Evolutionary conservation across 2,888 invertebrate species (phyloP).

Genomic region (Chrysomela aeneicollis): DNA sequence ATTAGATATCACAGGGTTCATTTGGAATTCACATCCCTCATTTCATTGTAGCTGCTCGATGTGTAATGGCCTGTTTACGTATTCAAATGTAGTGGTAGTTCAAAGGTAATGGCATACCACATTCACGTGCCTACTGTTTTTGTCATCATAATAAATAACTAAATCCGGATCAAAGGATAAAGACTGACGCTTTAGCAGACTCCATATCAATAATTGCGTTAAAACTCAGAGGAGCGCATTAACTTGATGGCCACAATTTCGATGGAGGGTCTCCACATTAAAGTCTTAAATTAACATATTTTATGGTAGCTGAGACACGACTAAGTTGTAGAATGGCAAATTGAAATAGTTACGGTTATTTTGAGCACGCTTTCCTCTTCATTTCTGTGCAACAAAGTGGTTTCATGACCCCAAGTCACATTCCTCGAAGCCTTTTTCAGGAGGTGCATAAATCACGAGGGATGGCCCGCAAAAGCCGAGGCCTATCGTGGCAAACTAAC

Average conservation of each 20-base stretch:
- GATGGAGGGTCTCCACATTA: slow-evolving; percentile 21
- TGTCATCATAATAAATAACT: not conserved
- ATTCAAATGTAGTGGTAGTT: not conserved
- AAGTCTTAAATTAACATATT: slow-evolving; percentile 47
- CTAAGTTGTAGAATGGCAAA: slow-evolving; percentile 51
- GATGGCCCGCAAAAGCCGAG: slow-evolving; percentile 43
- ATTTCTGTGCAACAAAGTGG: slow-evolving; percentile 61
- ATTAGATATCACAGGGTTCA: not conserved
- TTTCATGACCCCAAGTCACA: slow-evolving; percentile 56
- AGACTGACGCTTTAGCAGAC: not conserved
- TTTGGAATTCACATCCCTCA: not conserved
- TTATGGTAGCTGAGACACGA: slow-evolving; percentile 42
- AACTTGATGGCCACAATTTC: slow-evolving; percentile 15
- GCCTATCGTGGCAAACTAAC: slow-evolving; percentile 44
- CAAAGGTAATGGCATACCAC: not conserved
- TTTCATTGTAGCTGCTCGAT: not conserved
- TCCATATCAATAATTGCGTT: not conserved
- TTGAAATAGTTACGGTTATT: slow-evolving; percentile 57
- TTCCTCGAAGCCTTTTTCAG: slow-evolving; percentile 59
- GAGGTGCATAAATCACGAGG: slow-evolving; percentile 60
- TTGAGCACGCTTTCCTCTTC: slow-evolving; percentile 57
- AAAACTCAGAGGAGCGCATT: not conserved
- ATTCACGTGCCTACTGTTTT: not conserved
- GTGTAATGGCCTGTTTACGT: not conserved
- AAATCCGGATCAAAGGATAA: not conserved